phyloP scores from a whole-genome alignment of 2,797 vertebrate genomes.

The Amniataba percoides region DNA sequence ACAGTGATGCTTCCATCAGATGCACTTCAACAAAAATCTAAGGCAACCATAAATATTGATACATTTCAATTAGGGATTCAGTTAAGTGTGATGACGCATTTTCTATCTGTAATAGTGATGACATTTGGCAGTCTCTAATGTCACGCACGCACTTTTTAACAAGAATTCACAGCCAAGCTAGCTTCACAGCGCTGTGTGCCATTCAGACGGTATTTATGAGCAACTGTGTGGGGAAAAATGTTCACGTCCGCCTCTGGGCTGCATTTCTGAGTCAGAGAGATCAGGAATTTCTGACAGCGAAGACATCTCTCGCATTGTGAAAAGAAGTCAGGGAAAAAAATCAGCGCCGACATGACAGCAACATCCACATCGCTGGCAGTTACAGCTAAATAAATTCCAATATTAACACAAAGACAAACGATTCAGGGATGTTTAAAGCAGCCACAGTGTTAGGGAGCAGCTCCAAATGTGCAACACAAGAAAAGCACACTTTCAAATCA shows the following conservation, averaged over 20 bases:
- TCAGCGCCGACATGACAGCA: not conserved
- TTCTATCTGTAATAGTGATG: conserved; percentile 4
- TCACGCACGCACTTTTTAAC: not conserved
- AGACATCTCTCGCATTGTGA: not conserved
- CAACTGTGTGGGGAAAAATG: not conserved
- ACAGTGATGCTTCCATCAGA: conserved; percentile 12
- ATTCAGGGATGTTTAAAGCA: not conserved
- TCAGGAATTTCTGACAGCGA: not conserved
- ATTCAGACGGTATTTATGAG: conserved; percentile 12
- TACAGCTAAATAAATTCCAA: not conserved
- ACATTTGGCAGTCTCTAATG: not conserved
- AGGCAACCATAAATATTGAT: conserved; percentile 3
- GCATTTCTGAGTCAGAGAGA: not conserved
- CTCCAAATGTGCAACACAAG: not conserved
- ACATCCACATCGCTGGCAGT: not conserved
- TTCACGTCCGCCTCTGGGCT: not conserved
- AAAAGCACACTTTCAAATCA: not conserved
- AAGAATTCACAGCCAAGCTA: not conserved
- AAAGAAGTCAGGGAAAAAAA: not conserved
- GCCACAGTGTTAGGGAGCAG: not conserved
- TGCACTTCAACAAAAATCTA: conserved; percentile 1
- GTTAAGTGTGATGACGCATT: not conserved
- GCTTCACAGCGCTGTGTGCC: not conserved
- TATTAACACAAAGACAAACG: not conserved
- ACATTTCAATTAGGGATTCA: not conserved